Evolutionary conservation across 2,888 invertebrate genomes (phyloP).

Genomic region (Entomobrya multifasciata): DNA sequence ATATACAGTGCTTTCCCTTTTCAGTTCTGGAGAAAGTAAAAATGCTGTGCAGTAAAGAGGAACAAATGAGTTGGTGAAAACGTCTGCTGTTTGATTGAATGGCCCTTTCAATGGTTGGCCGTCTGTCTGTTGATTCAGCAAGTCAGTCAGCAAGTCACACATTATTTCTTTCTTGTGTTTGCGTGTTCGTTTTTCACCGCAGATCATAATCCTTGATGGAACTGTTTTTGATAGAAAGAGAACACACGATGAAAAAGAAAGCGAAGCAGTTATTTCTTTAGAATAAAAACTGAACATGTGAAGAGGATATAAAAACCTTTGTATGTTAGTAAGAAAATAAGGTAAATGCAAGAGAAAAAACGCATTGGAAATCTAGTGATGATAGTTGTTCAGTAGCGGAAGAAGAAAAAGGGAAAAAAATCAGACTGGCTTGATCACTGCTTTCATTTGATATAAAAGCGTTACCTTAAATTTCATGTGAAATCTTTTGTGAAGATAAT

Average conservation of each 20-base stretch:
- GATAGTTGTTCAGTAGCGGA: background rate
- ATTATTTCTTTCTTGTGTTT: no score
- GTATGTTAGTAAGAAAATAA: background rate
- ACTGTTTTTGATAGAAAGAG: slow-evolving; percentile 17
- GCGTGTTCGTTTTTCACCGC: no score
- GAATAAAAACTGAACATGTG: background rate
- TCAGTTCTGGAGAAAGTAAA: background rate
- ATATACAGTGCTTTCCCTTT: no score
- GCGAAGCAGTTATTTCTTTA: background rate
- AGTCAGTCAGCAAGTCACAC: no score
- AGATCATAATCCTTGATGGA: no score
- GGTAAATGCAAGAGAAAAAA: background rate
- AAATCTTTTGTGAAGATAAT: slow-evolving; percentile 40
- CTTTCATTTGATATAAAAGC: slow-evolving; percentile 15
- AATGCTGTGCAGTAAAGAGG: background rate
- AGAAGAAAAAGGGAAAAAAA: background rate
- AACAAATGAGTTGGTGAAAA: slow-evolving; percentile 22
- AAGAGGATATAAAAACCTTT: background rate
- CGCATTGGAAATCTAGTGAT: background rate
- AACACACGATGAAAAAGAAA: background rate
- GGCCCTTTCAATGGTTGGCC: slow-evolving; percentile 10
- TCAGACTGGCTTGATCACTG: background rate
- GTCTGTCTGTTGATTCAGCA: no score
- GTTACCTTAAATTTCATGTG: slow-evolving; percentile 28
- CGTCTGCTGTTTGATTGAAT: slow-evolving; percentile 12